Conservation (phyloP, 1,140 invertebrate genomes). For the Trichonephila inaurata region DNA sequence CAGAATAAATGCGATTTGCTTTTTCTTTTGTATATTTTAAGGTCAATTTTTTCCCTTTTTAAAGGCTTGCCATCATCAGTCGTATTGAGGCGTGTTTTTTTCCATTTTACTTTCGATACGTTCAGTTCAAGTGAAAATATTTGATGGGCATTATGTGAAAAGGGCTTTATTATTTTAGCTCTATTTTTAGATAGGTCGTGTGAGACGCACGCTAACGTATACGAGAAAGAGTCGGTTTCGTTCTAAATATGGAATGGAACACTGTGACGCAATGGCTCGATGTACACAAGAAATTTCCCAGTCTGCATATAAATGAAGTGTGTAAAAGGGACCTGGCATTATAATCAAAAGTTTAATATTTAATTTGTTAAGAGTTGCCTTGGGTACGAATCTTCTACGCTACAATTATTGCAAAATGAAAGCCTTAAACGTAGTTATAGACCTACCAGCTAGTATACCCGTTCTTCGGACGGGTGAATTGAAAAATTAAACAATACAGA, state of each 20-base stretch:
- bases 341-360: too few species aligned
- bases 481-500: too few species aligned
- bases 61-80: conserved; percentile 12
- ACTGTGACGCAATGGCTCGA: not conserved
- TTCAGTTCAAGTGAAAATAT: not conserved
- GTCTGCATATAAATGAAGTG: too few species aligned
- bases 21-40: not conserved
- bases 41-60: not conserved
- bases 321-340: too few species aligned
- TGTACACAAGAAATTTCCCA: too few species aligned
- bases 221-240: not conserved
- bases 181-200: not conserved
- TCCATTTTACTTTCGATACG: not conserved
- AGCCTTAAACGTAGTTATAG: too few species aligned
- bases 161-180: not conserved
- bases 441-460: too few species aligned
- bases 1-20: not conserved
- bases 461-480: too few species aligned
- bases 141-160: not conserved
- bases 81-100: not conserved
- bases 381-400: too few species aligned
- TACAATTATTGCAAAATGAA: too few species aligned
- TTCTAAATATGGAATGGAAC: not conserved
- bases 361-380: too few species aligned
- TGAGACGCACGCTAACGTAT: not conserved